phyloP scores from a whole-genome alignment of 2,888 invertebrate genomes.

The Linnaemya tessellans region DNA sequence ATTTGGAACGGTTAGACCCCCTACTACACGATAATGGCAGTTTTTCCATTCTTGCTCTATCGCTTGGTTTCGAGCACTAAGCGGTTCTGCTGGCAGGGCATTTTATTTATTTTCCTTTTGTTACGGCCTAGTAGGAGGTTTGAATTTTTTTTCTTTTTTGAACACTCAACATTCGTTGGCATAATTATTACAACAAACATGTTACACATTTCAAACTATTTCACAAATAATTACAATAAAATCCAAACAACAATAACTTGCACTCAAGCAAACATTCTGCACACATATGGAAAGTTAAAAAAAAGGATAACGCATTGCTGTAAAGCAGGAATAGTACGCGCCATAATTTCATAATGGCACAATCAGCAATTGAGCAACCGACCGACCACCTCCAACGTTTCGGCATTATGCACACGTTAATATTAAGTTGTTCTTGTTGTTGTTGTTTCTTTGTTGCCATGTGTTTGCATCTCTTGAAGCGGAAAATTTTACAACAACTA shows the following conservation, averaged over 20 bases:
- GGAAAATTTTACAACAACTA: constrained; percentile 67
- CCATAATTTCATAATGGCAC: constrained; percentile 61
- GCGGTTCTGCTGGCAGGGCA: constrained; percentile 10
- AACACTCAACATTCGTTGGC: constrained; percentile 19
- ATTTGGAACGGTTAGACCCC: constrained; percentile 8
- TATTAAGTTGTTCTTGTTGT: constrained; percentile 20
- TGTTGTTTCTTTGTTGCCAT: background rate
- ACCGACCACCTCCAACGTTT: constrained; percentile 64
- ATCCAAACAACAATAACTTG: constrained; percentile 3
- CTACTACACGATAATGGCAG: background rate
- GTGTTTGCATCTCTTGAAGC: constrained; percentile 59
- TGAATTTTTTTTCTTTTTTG: background rate
- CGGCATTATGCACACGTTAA: constrained; percentile 62
- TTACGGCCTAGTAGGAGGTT: constrained; percentile 42
- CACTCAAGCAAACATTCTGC: background rate
- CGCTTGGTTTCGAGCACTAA: background rate
- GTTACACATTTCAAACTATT: constrained; percentile 53
- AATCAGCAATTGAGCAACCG: constrained; percentile 54
- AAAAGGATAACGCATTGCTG: constrained; percentile 37
- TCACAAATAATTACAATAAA: constrained; percentile 9
- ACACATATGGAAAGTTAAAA: constrained; percentile 40
- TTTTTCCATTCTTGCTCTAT: background rate
- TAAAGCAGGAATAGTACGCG: constrained; percentile 62
- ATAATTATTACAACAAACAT: constrained; percentile 51
- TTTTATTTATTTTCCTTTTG: constrained; percentile 38